Base-by-base conservation (phyloP, 2,888 invertebrate species). In the Choristoneura rosaceana region DNA sequence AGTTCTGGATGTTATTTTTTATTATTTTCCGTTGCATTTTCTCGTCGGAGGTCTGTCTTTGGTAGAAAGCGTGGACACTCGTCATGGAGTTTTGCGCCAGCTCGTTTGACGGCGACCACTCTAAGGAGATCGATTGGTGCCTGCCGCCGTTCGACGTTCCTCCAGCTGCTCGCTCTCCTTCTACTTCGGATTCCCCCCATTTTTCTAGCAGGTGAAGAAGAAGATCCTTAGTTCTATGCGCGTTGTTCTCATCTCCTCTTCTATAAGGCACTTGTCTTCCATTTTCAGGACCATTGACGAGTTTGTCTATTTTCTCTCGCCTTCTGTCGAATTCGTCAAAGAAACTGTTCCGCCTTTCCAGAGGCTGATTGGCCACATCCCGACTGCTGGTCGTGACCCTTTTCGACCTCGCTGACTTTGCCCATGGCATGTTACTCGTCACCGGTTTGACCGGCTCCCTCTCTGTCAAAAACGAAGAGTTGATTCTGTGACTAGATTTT, bases 31-130 rank as follows among this genome's bases (percentile, higher is more conserved):
- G 87, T 76, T 91, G 90, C 55, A 86, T 82, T 75, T 94, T 93
- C 75, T 93, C 94, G 60, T 93, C 92, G 25, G 94, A 92, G 47
- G 95, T 94, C 85, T 95, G 95, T 75, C 95, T 90, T 89, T 97
- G 96, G 87, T 97, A 97, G 91, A 97, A 97, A 70, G 96, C 96
- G 78, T 97, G 97, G 60, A 97, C 94, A 70, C 97, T 97, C 79
- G 96, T 97, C 94, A 97, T 97, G 9, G 97, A 96, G 79, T 95
- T 95, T 82, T 97, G 96, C 50, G 97, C 97, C 66, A 97, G 91
- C 75, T 96, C 95, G 78, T 97, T 96, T 33, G 96, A 95, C 10
- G 96, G 95, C 38, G 96, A 96, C 96, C 96, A 97, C 81, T 97
- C 97, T 66, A 96, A 91, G 41, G 97, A 97, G 78, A 97, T 95